Conservation (phyloP, 2,888 invertebrate species). For the Agrochola litura region DNA sequence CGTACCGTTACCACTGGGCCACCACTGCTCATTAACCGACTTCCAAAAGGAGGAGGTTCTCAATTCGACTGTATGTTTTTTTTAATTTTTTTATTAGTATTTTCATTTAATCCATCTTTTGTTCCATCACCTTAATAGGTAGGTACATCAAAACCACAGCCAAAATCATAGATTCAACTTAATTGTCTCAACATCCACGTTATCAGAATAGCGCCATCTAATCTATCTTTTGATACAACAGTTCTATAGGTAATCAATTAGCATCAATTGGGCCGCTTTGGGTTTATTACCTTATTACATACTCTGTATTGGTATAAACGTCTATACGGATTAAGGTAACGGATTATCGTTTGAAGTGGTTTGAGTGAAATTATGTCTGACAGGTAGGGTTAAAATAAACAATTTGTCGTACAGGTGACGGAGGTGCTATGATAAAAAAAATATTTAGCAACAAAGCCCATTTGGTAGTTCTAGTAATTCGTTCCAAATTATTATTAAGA, state of each 20-base stretch:
- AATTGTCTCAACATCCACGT: constrained; percentile 30
- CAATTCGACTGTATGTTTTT: too few species aligned
- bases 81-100: too few species aligned
- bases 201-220: constrained; percentile 19
- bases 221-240: constrained; percentile 38
- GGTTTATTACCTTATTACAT: constrained; percentile 11
- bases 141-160: not conserved
- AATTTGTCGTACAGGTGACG: not conserved
- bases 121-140: not conserved
- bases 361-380: not conserved
- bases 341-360: constrained; percentile 11
- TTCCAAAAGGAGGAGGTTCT: too few species aligned
- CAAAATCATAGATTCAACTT: constrained; percentile 20
- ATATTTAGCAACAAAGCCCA: too few species aligned
- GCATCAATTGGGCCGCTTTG: constrained; percentile 16
- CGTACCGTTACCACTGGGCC: too few species aligned
- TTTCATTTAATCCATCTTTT: too few species aligned
- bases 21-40: too few species aligned
- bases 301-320: constrained; percentile 10
- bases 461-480: too few species aligned
- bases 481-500: not conserved
- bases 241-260: constrained; percentile 39
- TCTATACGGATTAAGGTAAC: constrained; percentile 23
- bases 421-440: not conserved
- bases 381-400: not conserved